These are phyloP conservation scores for Scaptomyza graminum DNA, from an alignment of 1,140 invertebrate species.

Conservation along the genomic window DNA sequence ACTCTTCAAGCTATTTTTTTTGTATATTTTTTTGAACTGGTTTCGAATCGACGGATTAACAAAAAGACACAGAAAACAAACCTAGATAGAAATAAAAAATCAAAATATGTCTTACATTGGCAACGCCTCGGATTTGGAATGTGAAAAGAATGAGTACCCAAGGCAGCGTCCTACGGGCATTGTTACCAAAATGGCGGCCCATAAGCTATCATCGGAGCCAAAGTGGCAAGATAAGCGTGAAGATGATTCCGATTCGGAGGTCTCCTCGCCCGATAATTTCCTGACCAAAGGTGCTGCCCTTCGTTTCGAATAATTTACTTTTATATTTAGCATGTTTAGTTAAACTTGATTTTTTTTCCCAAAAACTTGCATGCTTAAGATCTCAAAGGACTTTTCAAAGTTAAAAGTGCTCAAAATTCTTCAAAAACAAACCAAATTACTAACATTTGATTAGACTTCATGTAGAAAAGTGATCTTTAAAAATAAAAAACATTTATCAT, in stretches of 20 bases:
- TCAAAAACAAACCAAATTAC: too few relatives aligned
- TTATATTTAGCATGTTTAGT: too few relatives aligned
- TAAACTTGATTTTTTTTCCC: too few relatives aligned
- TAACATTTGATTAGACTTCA: too few relatives aligned
- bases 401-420: neutral
- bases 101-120: constrained; percentile 79
- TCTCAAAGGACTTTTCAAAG: neutral
- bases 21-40: constrained; percentile 8
- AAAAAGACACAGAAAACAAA: neutral
- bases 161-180: constrained; percentile 70
- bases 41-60: neutral
- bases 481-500: neutral
- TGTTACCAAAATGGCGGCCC: constrained; percentile 76
- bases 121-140: constrained; percentile 80
- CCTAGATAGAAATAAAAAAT: neutral
- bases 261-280: constrained; percentile 87
- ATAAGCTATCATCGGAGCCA: constrained; percentile 77
- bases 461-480: too few relatives aligned
- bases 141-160: constrained; percentile 80
- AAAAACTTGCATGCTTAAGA: neutral
- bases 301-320: too few relatives aligned
- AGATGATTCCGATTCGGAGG: constrained; percentile 87
- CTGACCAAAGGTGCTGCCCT: constrained; percentile 86
- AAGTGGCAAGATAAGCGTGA: constrained; percentile 82
- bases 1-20: constrained; percentile 35